A percentile compares a stretch with the other conserved stretches of the same genome.
Evolutionary conservation across 2,113 vertebrate species (phyloP).

Genomic region (Brachypteracias leptosomus): DNA sequence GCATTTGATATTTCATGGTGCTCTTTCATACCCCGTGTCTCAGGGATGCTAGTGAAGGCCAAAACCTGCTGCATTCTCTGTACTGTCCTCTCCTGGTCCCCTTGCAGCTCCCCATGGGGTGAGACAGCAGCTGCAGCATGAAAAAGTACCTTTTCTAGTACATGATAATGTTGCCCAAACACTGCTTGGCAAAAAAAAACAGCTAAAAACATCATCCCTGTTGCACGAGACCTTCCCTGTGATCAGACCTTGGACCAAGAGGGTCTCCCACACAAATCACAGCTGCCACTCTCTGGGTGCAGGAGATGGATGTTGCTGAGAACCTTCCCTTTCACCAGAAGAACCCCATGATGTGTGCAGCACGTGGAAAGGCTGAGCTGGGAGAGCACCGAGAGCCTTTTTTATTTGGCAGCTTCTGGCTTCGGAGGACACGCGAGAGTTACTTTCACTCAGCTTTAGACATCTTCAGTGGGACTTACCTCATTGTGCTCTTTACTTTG

Average conservation of each 20-base stretch:
- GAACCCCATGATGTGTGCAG: too few species aligned
- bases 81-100: neutral
- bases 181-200: neutral
- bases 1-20: neutral
- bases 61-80: neutral
- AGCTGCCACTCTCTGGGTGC: neutral
- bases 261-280: neutral
- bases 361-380: too few species aligned
- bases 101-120: neutral
- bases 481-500: neutral
- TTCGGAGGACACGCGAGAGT: neutral
- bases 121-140: neutral
- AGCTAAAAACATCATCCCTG: accelerated
- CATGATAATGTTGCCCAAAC: neutral
- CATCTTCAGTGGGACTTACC: neutral
- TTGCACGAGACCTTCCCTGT: neutral
- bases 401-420: neutral
- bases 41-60: neutral
- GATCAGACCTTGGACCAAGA: neutral
- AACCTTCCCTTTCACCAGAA: neutral
- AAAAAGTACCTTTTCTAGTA: neutral
- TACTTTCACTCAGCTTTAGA: neutral
- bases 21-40: neutral
- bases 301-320: neutral
- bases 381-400: neutral